Percentiles rank a stretch among this genome's conserved stretches.
phyloP scores from a whole-genome alignment of 2,888 invertebrate species.

The Polyploca ridens region DNA sequence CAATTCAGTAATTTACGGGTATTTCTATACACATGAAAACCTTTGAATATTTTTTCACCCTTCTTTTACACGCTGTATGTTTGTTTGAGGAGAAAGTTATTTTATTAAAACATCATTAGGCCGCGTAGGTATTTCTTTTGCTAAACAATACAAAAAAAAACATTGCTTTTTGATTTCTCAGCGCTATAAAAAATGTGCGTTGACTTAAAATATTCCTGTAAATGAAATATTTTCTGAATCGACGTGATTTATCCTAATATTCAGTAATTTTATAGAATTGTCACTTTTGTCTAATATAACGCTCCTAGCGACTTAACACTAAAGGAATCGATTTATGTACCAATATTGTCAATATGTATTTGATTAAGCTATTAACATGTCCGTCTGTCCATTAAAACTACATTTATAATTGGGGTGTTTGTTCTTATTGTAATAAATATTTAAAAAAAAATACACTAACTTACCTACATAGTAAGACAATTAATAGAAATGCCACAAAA shows the following conservation, averaged over 20 bases:
- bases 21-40: too few species aligned
- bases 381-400: slow-evolving; percentile 20
- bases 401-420: slow-evolving; percentile 17
- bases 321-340: slow-evolving; percentile 23
- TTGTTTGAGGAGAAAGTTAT: not conserved
- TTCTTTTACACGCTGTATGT: not conserved
- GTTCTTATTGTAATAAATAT: slow-evolving; percentile 12
- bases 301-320: slow-evolving; percentile 33
- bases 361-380: slow-evolving; percentile 24
- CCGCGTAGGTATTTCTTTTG: not conserved
- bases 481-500: not conserved
- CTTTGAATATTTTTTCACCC: too few species aligned
- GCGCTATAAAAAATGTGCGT: not conserved
- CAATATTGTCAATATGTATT: slow-evolving; percentile 43
- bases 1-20: too few species aligned
- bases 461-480: not conserved
- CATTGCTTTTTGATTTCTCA: too few species aligned
- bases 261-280: not conserved
- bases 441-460: not conserved
- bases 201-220: not conserved
- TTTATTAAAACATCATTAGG: not conserved
- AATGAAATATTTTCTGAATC: not conserved
- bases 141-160: not conserved
- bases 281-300: slow-evolving; percentile 19
- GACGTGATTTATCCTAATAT: not conserved